Base-by-base conservation (phyloP, 2,797 vertebrate species). In the Leptoclinus maculatus region DNA sequence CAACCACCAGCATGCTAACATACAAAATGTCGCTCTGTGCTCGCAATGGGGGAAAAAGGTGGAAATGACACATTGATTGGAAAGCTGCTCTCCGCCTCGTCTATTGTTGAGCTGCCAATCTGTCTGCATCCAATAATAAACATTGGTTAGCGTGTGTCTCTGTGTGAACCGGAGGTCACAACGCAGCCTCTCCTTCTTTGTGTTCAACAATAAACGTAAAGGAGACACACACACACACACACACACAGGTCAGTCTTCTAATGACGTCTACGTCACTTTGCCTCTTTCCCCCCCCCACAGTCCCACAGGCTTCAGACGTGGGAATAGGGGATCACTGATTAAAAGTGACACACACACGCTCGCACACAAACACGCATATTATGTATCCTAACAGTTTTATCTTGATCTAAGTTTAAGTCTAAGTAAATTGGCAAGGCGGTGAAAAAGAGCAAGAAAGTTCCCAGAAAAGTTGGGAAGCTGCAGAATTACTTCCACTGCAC, bases 41-140 rank as follows among this genome's bases (percentile, higher is more conserved):
- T 72, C 0, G 3, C 56, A 23, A 36, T 73, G 56, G 71, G 71
- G 69, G 73, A 80, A 79, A 75, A 82, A 80, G 78, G 64, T 80
- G 78, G 78, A 77, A 81, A 71, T 78, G 43, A 17, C 57, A 25
- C 83, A 75, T 76, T 75, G 83, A 87, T 88, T 83, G 85, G 53
- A 85, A 83, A 60, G 25, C 56, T 72, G 69, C 81, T 74, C 84
- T 81, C 66, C 79, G 76, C 54, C 64, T 65, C 27, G 32, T 72
- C 78, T 56, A 78, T 87, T 90, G 84, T 87, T 71, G 23, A 80
- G 71, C 82, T 87, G 86, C 76, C 85, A 86, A 64, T 84, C 66
- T 71, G 67, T 68, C 71, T 56, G 65, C 54, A 66, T 78, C 56
- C 70, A 74, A 83, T 71, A 89, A 92, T 77, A 90, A 89, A 89